phyloP scores from a whole-genome alignment of 2,888 invertebrate species.

The Philaethria dido region DNA sequence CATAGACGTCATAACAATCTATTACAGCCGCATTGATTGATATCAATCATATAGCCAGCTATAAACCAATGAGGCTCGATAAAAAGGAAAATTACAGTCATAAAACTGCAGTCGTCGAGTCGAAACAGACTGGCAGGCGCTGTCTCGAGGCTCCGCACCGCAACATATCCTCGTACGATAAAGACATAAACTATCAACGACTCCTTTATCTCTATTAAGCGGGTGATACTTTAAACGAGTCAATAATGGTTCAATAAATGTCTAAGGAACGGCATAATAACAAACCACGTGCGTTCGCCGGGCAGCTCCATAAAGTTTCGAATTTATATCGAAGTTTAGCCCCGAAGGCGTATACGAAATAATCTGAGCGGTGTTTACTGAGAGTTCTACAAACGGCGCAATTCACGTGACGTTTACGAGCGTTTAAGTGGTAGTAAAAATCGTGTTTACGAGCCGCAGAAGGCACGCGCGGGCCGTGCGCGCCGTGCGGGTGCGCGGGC shows the following conservation, averaged over 20 bases:
- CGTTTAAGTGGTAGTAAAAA: conserved; percentile 80
- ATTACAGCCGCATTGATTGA: conserved; percentile 60
- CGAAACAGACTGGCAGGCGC: conserved; percentile 66
- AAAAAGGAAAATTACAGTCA: conserved; percentile 77
- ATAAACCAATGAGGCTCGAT: conserved; percentile 57
- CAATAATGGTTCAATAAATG: conserved; percentile 83
- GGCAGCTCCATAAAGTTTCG: conserved; percentile 75
- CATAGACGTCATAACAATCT: conserved; percentile 53
- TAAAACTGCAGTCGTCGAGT: conserved; percentile 63
- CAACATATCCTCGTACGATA: conserved; percentile 64
- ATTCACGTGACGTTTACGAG: conserved; percentile 81
- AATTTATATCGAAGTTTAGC: conserved; percentile 81
- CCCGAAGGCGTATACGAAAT: conserved; percentile 82
- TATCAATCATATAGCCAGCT: conserved; percentile 61
- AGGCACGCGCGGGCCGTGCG: conserved; percentile 65
- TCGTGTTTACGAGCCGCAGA: conserved; percentile 75
- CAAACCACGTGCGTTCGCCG: conserved; percentile 76
- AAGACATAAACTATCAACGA: conserved; percentile 76
- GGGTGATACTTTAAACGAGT: conserved; percentile 82
- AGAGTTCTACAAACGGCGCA: conserved; percentile 81
- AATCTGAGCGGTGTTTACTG: conserved; percentile 80
- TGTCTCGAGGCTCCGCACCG: conserved; percentile 49
- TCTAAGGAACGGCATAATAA: conserved; percentile 81
- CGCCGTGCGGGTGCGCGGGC: conserved; percentile 58
- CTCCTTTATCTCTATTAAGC: conserved; percentile 82